A percentile compares a stretch with the other conserved stretches of the same genome.
Conservation (phyloP, 2,797 vertebrate species). For the Periparus ater region DNA sequence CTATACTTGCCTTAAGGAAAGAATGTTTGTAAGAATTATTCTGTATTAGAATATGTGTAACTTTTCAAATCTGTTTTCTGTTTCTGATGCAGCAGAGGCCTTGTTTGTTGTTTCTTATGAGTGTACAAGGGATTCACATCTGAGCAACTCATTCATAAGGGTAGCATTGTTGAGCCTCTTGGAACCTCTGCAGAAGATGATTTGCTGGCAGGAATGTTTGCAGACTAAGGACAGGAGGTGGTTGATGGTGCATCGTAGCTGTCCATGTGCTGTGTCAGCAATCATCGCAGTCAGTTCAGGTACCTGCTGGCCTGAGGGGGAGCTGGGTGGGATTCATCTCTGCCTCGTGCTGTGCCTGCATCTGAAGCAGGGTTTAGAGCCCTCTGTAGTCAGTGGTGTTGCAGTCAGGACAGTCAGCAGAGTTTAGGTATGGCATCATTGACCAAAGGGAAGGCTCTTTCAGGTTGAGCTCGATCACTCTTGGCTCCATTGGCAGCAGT, state of each 20-base stretch:
- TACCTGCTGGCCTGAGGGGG: not conserved
- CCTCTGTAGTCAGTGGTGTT: not conserved
- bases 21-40: not conserved
- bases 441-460: not conserved
- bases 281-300: accelerated
- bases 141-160: not conserved
- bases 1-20: slow-evolving; percentile 24
- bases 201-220: not conserved
- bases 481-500: not conserved
- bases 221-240: accelerated
- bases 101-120: not conserved
- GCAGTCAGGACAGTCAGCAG: not conserved
- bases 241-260: not conserved
- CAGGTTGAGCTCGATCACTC: not conserved
- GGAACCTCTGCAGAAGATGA: not conserved
- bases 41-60: not conserved
- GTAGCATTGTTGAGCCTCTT: not conserved
- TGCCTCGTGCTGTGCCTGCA: not conserved
- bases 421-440: accelerated
- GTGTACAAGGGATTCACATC: not conserved
- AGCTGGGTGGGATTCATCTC: not conserved
- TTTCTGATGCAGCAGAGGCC: not conserved
- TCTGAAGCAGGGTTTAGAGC: not conserved
- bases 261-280: accelerated
- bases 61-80: not conserved